Evolutionary conservation across 2,888 invertebrate genomes (phyloP).

Genomic region (Diaperis boleti): DNA sequence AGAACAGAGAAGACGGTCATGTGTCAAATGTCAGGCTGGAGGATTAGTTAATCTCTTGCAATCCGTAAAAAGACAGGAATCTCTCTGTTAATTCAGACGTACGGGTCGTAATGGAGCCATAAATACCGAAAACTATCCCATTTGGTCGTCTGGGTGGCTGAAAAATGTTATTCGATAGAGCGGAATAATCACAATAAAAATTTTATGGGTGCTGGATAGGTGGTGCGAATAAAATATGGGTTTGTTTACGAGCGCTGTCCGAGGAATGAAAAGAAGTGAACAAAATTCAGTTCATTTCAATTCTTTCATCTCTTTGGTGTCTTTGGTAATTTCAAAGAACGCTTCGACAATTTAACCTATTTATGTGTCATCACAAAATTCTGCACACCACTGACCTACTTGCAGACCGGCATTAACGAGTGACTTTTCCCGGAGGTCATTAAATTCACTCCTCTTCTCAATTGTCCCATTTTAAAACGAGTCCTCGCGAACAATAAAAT

Average conservation of each 20-base stretch:
- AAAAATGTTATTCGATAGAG: conserved; percentile 21
- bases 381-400: no score
- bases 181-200: conserved; percentile 19
- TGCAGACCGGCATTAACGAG: no score
- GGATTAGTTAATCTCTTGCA: conserved; percentile 19
- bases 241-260: background rate
- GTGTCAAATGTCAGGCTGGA: conserved; percentile 10
- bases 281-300: no score
- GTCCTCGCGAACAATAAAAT: no score
- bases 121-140: conserved; percentile 1
- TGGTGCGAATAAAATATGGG: background rate
- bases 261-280: background rate
- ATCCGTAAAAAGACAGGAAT: conserved; percentile 3
- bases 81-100: background rate
- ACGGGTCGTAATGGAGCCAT: background rate
- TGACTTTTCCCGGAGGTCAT: no score
- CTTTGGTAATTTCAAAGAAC: no score
- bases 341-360: no score
- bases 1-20: conserved; percentile 23
- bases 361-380: no score
- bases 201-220: background rate
- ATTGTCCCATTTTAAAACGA: no score
- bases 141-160: conserved; percentile 7
- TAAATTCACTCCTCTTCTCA: no score
- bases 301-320: no score